Conservation (phyloP, 2,113 vertebrate species). For the Calidris pugnax region DNA sequence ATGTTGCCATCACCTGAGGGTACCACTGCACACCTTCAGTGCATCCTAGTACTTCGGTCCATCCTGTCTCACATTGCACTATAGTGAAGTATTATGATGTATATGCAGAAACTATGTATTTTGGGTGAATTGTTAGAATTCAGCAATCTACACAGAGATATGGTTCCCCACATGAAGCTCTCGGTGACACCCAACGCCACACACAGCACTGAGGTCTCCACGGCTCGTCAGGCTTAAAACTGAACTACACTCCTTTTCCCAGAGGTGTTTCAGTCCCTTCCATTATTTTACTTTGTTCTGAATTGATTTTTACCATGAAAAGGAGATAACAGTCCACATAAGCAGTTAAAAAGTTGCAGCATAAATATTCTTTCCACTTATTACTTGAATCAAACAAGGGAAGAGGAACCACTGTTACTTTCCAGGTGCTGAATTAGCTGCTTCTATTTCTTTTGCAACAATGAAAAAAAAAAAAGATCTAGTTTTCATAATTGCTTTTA, state of each 20-base stretch:
- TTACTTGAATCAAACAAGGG: background rate
- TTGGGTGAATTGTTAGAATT: too few species aligned
- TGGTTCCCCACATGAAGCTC: accelerated
- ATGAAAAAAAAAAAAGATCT: background rate
- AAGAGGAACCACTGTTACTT: background rate
- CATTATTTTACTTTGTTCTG: background rate
- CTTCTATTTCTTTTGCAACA: background rate
- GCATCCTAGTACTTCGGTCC: background rate
- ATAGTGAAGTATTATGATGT: too few species aligned
- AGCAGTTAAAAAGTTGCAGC: background rate
- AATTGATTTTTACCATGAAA: background rate
- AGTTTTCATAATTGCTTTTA: background rate
- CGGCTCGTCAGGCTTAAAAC: background rate
- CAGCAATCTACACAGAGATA: too few species aligned
- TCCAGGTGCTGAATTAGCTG: background rate
- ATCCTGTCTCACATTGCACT: background rate
- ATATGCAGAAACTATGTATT: too few species aligned
- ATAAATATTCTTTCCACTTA: background rate
- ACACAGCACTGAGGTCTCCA: background rate
- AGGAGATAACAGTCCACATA: background rate
- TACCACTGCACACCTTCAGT: accelerated
- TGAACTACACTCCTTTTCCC: background rate
- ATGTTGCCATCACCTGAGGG: background rate
- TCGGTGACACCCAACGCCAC: accelerated
- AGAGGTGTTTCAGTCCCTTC: background rate